These are phyloP conservation scores for Agrenia bidenticulata DNA, from an alignment of 2,888 invertebrate genomes.

Conservation along the genomic window DNA sequence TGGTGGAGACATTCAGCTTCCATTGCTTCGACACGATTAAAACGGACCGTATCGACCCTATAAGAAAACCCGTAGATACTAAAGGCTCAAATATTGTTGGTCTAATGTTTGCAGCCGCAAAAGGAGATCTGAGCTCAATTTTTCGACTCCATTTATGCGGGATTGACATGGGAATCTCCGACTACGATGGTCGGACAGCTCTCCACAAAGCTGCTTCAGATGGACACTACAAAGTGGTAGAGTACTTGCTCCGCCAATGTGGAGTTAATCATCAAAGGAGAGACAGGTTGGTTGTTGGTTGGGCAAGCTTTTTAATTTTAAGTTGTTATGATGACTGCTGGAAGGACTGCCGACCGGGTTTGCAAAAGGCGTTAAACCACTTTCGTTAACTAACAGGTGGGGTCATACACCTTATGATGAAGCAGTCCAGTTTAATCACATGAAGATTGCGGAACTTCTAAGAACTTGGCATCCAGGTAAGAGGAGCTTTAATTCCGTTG, in stretches of 20 bases:
- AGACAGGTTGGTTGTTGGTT: constrained; percentile 68
- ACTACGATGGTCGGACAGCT: constrained; percentile 83
- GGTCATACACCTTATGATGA: constrained; percentile 88
- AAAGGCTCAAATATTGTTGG: constrained; percentile 89
- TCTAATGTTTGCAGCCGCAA: constrained; percentile 87
- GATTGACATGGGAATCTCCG: constrained; percentile 87
- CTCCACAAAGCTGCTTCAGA: constrained; percentile 92
- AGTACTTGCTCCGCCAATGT: constrained; percentile 85
- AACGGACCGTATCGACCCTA: constrained; percentile 60
- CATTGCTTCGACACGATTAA: constrained; percentile 63
- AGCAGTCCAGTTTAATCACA: constrained; percentile 79
- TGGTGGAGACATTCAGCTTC: constrained; percentile 62
- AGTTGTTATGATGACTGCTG: too few species aligned
- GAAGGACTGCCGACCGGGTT: too few species aligned
- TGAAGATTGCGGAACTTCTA: constrained; percentile 71
- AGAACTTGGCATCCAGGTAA: constrained; percentile 63
- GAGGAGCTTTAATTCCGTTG: background rate
- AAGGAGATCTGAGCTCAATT: constrained; percentile 86
- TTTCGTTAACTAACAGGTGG: constrained; percentile 65
- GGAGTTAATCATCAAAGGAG: constrained; percentile 71
- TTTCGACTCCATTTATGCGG: constrained; percentile 66
- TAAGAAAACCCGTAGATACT: constrained; percentile 65
- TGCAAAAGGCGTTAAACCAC: too few species aligned
- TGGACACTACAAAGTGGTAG: constrained; percentile 84
- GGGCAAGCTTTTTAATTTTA: too few species aligned